phyloP scores from a whole-genome alignment of 2,888 invertebrate genomes.

The Thera britannica region DNA sequence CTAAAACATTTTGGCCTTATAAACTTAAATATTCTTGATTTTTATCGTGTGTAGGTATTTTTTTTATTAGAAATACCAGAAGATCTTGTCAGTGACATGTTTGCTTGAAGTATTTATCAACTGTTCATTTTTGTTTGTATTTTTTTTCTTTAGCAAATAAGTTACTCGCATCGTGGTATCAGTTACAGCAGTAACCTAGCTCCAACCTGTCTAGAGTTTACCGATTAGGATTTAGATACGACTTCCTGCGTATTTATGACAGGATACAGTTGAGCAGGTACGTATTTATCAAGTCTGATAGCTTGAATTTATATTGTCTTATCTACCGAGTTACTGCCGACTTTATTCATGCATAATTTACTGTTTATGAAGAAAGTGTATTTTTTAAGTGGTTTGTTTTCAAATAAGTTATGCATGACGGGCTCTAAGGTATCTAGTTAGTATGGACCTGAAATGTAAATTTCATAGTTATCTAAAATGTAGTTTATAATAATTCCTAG shows the following conservation, averaged over 20 bases:
- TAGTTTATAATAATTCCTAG: no score
- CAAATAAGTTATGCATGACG: no score
- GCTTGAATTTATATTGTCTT: conserved; percentile 30
- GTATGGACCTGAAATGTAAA: no score
- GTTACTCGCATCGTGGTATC: conserved; percentile 19
- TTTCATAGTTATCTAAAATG: no score
- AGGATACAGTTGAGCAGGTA: conserved; percentile 27
- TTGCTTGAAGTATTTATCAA: background rate
- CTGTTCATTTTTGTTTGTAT: background rate
- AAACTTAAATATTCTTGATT: no score
- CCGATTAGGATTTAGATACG: conserved; percentile 33
- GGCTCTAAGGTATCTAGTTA: no score
- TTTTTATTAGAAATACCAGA: no score
- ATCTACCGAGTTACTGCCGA: conserved; percentile 22
- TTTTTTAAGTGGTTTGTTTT: background rate
- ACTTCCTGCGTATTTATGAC: conserved; percentile 34
- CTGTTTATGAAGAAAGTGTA: background rate
- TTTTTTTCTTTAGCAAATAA: conserved; percentile 9
- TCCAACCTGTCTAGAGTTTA: conserved; percentile 24
- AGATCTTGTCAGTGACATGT: background rate
- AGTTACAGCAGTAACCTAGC: conserved; percentile 17
- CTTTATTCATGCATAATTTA: conserved; percentile 15
- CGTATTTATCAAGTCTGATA: conserved; percentile 30
- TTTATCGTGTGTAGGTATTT: no score
- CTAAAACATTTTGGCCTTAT: background rate